These are phyloP conservation scores for Numenius arquata DNA, from an alignment of 2,113 vertebrate species.

Conservation along the genomic window DNA sequence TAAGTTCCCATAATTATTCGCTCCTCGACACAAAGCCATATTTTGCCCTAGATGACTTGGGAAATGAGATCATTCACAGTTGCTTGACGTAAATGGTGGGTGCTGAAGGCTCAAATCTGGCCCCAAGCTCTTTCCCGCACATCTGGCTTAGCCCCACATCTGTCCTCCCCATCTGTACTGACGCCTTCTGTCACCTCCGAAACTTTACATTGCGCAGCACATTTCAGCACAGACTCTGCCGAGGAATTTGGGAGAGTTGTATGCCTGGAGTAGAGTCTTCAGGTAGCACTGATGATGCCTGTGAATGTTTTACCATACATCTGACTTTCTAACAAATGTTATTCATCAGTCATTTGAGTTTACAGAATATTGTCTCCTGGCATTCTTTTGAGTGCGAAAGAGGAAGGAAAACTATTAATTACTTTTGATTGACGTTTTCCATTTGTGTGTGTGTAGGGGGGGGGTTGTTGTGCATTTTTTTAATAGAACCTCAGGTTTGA, in stretches of 20 bases:
- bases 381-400: neutral
- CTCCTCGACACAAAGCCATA: neutral
- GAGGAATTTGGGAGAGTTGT: neutral
- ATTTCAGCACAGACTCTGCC: neutral
- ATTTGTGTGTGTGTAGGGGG: slow-evolving; percentile 22
- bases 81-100: slow-evolving; percentile 38
- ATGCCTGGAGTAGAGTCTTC: neutral
- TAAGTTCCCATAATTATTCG: neutral
- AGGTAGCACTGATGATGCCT: slow-evolving; percentile 3
- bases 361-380: neutral
- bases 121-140: slow-evolving; percentile 37
- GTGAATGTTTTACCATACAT: neutral
- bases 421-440: slow-evolving; percentile 48
- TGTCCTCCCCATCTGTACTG: slow-evolving; percentile 42
- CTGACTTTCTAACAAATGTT: neutral
- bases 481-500: slow-evolving; percentile 46
- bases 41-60: slow-evolving; percentile 47
- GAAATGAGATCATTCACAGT: slow-evolving; percentile 58
- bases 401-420: slow-evolving; percentile 32
- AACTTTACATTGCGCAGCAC: neutral
- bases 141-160: slow-evolving; percentile 58
- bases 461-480: slow-evolving; percentile 38
- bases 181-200: slow-evolving; percentile 29
- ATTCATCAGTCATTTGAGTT: slow-evolving; percentile 9
- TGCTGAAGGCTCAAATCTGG: slow-evolving; percentile 50